Percentiles rank a stretch among this genome's conserved stretches.
Conservation (phyloP, 2,113 vertebrate species). For the Poeciliopsis prolifica region DNA sequence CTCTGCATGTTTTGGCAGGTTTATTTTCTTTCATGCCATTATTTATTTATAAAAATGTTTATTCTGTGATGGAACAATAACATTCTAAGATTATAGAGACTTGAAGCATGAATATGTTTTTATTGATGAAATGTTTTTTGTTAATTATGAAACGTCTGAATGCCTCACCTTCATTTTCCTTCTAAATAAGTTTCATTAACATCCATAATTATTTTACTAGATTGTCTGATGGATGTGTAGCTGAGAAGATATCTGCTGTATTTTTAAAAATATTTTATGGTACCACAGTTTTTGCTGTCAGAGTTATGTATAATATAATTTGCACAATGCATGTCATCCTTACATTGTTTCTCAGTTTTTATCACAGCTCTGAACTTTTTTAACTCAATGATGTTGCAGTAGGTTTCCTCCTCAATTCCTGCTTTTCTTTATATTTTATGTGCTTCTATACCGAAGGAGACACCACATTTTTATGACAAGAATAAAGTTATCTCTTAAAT, state of each 20-base stretch:
- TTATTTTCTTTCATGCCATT: constrained; percentile 47
- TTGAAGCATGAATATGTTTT: constrained; percentile 47
- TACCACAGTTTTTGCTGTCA: constrained; percentile 41
- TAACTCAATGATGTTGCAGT: constrained; percentile 29
- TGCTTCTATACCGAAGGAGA: constrained; percentile 60
- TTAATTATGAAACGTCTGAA: constrained; percentile 54
- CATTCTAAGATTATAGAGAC: constrained; percentile 66
- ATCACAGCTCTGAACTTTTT: constrained; percentile 26
- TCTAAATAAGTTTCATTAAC: constrained; percentile 28
- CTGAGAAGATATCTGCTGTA: constrained; percentile 58
- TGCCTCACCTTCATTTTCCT: constrained; percentile 48
- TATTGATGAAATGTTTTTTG: constrained; percentile 22
- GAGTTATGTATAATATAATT: constrained; percentile 21
- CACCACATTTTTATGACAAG: constrained; percentile 65
- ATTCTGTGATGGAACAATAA: constrained; percentile 54
- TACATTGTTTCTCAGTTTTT: constrained; percentile 34
- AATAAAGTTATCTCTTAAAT: constrained; percentile 55
- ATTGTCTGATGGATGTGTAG: constrained; percentile 37
- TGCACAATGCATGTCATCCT: constrained; percentile 44
- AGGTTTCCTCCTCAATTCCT: constrained; percentile 45
- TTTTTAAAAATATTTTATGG: constrained; percentile 53
- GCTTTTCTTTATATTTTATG: constrained; percentile 47
- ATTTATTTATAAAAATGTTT: constrained; percentile 72
- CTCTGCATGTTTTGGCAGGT: constrained; percentile 11
- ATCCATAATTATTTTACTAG: constrained; percentile 12